Evolutionary conservation across 2,113 vertebrate species (phyloP).

Genomic region (Trematocara macrostoma): DNA sequence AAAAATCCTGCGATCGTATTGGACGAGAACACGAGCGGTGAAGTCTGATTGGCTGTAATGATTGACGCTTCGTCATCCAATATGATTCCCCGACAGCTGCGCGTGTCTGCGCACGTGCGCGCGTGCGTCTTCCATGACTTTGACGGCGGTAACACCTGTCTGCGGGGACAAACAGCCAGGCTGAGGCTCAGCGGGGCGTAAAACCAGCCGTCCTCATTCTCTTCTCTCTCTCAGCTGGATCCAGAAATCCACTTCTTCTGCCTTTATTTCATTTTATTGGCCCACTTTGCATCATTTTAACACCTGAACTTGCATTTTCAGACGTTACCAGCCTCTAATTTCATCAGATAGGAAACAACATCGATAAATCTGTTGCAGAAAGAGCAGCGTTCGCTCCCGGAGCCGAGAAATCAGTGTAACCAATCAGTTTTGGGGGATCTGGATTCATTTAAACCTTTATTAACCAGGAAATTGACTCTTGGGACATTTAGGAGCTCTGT

Average conservation of each 20-base stretch:
- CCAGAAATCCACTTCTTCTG: neutral
- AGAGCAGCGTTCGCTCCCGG: accelerated
- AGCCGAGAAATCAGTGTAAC: neutral
- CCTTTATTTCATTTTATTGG: neutral
- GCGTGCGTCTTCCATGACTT: neutral
- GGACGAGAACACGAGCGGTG: neutral
- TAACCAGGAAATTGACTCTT: neutral
- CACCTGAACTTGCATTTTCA: neutral
- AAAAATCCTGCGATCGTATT: neutral
- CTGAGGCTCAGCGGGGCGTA: neutral
- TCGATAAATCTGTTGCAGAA: neutral
- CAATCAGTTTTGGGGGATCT: neutral
- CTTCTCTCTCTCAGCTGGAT: neutral
- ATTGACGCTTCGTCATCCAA: neutral
- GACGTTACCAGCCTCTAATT: neutral
- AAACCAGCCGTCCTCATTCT: neutral
- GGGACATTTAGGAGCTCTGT: neutral
- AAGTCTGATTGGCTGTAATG: neutral
- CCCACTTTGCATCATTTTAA: neutral
- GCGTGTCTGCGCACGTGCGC: neutral
- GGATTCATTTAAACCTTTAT: neutral
- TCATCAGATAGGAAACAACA: neutral
- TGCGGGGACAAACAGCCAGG: neutral
- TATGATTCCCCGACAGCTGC: neutral
- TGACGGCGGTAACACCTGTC: neutral